Percentiles rank a stretch among this genome's conserved stretches.
Evolutionary conservation across 2,797 vertebrate genomes (phyloP).

Genomic region (Saguinus oedipus): DNA sequence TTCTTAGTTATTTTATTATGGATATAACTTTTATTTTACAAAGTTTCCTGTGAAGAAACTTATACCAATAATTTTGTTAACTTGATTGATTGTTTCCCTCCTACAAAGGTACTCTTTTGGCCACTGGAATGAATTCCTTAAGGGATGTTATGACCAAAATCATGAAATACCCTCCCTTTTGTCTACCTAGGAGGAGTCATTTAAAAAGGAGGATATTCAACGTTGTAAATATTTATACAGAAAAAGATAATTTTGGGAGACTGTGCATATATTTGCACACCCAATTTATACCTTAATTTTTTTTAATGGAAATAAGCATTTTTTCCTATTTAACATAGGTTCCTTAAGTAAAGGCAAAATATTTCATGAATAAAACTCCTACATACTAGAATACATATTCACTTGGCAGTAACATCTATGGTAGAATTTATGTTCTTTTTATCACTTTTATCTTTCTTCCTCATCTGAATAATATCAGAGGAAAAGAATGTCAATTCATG

Average conservation of each 20-base stretch:
- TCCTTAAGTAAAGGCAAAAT: slow-evolving; percentile 18
- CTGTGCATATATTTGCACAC: not conserved
- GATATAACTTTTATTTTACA: not conserved
- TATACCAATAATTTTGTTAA: slow-evolving; percentile 30
- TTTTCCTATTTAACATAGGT: not conserved
- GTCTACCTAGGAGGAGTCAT: not conserved
- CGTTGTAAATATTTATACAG: not conserved
- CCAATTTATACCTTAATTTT: not conserved
- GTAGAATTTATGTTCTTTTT: not conserved
- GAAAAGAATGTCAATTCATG: not conserved
- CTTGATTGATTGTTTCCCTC: not conserved
- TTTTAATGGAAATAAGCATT: not conserved
- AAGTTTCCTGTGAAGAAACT: not conserved
- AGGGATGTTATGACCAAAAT: not conserved
- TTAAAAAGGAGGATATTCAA: not conserved
- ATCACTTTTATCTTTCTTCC: not conserved
- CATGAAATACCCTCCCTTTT: not conserved
- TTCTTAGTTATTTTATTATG: not conserved
- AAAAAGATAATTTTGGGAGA: not conserved
- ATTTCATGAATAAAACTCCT: slow-evolving; percentile 10
- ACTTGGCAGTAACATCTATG: not conserved
- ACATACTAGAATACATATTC: not conserved
- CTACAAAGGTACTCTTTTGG: not conserved
- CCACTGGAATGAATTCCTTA: not conserved
- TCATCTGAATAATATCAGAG: not conserved